Evolutionary conservation across 2,797 vertebrate genomes (phyloP).

Genomic region (Eleutherodactylus coqui): DNA sequence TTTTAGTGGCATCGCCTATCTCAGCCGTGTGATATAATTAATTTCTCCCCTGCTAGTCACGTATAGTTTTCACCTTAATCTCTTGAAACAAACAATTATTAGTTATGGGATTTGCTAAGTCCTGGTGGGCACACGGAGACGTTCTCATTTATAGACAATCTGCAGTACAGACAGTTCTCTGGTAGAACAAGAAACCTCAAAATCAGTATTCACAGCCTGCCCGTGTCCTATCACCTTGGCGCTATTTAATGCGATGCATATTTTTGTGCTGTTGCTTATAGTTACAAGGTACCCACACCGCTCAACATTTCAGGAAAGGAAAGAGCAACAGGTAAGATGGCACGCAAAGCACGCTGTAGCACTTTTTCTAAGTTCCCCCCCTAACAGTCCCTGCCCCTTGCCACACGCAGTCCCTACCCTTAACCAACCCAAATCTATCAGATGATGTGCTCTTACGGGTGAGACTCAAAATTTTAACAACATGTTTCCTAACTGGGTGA

Average conservation of each 20-base stretch:
- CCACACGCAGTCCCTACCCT: no score
- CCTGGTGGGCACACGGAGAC: neutral
- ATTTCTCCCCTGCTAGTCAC: slow-evolving; percentile 36
- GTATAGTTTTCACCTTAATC: slow-evolving; percentile 45
- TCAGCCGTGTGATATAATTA: slow-evolving; percentile 36
- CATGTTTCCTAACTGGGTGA: no score
- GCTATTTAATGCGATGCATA: neutral
- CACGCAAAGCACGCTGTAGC: no score
- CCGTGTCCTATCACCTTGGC: slow-evolving; percentile 14
- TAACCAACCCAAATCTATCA: no score
- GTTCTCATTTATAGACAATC: slow-evolving; percentile 21
- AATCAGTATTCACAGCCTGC: slow-evolving; percentile 37
- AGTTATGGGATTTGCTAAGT: slow-evolving; percentile 22
- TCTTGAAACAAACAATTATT: slow-evolving; percentile 47
- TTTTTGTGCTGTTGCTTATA: slow-evolving; percentile 39
- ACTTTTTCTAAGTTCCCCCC: no score
- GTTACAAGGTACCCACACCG: slow-evolving; percentile 25
- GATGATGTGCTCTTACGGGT: no score
- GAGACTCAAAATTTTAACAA: no score
- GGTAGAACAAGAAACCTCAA: neutral
- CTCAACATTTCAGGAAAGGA: no score
- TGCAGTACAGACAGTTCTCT: slow-evolving; percentile 31
- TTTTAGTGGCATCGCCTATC: slow-evolving; percentile 15
- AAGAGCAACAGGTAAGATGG: no score
- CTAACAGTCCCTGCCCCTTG: no score